phyloP scores from a whole-genome alignment of 2,888 invertebrate species.

The Gastrophysa polygoni region DNA sequence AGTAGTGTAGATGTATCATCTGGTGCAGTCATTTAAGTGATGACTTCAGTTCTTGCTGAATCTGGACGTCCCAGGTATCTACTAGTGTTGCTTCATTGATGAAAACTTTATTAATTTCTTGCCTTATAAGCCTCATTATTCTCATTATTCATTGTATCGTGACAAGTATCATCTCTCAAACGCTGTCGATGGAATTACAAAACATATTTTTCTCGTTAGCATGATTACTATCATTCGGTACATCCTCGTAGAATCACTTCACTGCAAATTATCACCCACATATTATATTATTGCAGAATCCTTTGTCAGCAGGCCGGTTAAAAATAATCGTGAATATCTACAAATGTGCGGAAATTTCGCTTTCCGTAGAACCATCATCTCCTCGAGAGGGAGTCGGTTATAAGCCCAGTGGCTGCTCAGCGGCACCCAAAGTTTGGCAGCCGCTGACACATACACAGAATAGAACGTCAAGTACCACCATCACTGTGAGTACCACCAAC shows the following conservation, averaged over 20 bases:
- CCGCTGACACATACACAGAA: constrained; percentile 6
- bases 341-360: neutral
- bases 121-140: too few species aligned
- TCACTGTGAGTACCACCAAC: neutral
- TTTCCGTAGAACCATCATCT: neutral
- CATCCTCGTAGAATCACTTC: neutral
- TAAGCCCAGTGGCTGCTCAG: neutral
- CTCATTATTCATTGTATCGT: too few species aligned
- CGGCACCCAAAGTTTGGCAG: constrained; percentile 11
- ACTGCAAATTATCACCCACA: neutral
- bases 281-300: neutral
- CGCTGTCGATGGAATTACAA: too few species aligned
- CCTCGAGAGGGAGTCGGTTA: neutral
- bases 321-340: neutral
- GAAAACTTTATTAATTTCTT: too few species aligned
- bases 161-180: too few species aligned
- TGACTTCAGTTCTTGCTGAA: too few species aligned
- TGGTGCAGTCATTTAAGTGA: too few species aligned
- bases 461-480: neutral
- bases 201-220: too few species aligned
- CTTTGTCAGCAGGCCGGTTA: neutral
- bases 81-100: too few species aligned
- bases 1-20: too few species aligned
- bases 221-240: too few species aligned
- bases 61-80: too few species aligned